Percentiles rank a stretch among this genome's conserved stretches.
Evolutionary conservation across 2,888 invertebrate genomes (phyloP).

Genomic region (Lasioglossum calceatum): DNA sequence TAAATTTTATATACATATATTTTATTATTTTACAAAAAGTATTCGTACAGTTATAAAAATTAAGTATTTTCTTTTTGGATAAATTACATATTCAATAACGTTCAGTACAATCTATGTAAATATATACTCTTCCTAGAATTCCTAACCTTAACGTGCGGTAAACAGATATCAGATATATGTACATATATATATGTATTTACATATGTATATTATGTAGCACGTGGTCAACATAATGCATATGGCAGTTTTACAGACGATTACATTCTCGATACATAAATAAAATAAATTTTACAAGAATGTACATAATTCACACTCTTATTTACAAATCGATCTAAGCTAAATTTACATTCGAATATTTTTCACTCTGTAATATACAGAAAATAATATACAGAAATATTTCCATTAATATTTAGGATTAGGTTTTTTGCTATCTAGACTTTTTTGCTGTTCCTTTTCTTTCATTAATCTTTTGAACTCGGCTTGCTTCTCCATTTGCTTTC

Average conservation of each 20-base stretch:
- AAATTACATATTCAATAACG: background rate
- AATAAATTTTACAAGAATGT: constrained; percentile 6
- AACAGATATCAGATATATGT: too few species aligned
- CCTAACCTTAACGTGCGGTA: constrained; percentile 32
- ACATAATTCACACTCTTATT: background rate
- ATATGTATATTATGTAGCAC: background rate
- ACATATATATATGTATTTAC: too few species aligned
- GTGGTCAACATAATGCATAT: background rate
- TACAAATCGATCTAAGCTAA: background rate
- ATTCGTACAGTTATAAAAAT: background rate
- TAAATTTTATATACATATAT: background rate
- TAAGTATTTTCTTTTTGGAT: background rate
- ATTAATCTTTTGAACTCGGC: constrained; percentile 72
- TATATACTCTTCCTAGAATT: background rate
- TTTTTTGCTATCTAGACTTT: constrained; percentile 19
- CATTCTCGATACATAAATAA: background rate
- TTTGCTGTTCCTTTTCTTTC: constrained; percentile 59
- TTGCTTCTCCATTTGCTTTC: constrained; percentile 75
- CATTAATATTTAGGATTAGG: constrained; percentile 52
- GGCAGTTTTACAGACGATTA: background rate
- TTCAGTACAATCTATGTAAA: background rate
- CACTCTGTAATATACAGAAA: constrained; percentile 1
- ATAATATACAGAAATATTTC: constrained; percentile 3
- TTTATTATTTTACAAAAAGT: background rate
- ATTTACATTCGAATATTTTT: background rate